A percentile compares a stretch with the other conserved stretches of the same genome.
Conservation (phyloP, 1,140 invertebrate genomes). For the Brachionus manjavacas region DNA sequence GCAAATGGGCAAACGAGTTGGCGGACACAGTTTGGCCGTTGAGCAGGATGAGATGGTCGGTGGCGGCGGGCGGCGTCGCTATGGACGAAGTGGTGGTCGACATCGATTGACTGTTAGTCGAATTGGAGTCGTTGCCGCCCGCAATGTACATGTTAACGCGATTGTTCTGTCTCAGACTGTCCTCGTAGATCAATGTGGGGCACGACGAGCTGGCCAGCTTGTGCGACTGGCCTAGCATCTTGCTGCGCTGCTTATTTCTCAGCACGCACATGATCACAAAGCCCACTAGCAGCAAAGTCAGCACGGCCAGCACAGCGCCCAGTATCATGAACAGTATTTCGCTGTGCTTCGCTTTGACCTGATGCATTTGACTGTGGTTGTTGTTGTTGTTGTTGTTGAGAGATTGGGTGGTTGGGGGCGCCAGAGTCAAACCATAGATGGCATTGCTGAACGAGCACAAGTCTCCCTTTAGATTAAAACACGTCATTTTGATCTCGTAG, state of each 20-base stretch:
- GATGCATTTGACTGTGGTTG: background rate
- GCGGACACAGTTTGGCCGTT: background rate
- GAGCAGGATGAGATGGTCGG: background rate
- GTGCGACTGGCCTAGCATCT: conserved; percentile 43
- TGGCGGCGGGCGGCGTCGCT: background rate
- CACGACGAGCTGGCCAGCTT: conserved; percentile 21
- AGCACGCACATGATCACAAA: conserved; percentile 56
- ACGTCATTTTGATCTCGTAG: background rate
- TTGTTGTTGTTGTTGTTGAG: background rate
- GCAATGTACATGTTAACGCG: background rate
- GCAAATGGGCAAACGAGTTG: background rate
- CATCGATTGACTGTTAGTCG: conserved; percentile 42
- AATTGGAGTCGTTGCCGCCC: conserved; percentile 13
- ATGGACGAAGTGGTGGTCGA: conserved; percentile 36
- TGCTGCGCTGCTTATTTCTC: conserved; percentile 53
- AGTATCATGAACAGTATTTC: conserved; percentile 55
- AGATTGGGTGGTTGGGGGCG: background rate
- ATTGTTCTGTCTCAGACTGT: conserved; percentile 9
- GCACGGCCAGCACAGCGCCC: conserved; percentile 53
- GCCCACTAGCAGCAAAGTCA: conserved; percentile 52
- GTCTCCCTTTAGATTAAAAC: conserved; percentile 32
- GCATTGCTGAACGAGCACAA: conserved; percentile 39
- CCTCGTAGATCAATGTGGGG: conserved; percentile 33
- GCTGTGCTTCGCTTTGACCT: conserved; percentile 44
- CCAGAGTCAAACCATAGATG: conserved; percentile 12